A percentile compares a stretch with the other conserved stretches of the same genome.
These are phyloP conservation scores for Lemur catta DNA, from an alignment of 2,797 vertebrate genomes.

Conservation along the genomic window DNA sequence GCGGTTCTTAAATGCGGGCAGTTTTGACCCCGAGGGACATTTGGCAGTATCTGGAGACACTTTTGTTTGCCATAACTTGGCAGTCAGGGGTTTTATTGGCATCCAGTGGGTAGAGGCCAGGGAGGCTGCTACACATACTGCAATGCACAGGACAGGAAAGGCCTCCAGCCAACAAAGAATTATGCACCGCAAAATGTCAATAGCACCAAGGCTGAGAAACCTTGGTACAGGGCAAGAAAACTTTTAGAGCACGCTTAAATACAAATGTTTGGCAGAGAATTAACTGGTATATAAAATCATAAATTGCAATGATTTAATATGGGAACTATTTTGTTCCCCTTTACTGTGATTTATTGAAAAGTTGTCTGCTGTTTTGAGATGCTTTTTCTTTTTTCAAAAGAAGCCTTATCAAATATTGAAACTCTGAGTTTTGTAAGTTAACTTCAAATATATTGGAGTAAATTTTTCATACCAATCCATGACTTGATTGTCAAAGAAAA, in stretches of 20 bases:
- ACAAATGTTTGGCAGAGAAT: neutral
- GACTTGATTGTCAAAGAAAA: neutral
- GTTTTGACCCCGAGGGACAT: neutral
- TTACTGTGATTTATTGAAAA: neutral
- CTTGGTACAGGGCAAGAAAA: neutral
- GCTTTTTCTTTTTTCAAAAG: neutral
- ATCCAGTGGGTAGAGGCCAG: neutral
- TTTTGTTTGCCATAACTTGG: conserved; percentile 18
- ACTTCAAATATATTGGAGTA: neutral
- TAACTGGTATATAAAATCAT: neutral
- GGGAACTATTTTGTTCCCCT: neutral
- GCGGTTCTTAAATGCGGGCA: neutral
- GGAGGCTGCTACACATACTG: neutral
- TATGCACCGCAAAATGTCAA: neutral
- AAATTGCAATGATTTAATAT: neutral
- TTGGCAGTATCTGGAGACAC: neutral
- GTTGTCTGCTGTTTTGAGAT: neutral
- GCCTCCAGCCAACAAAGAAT: neutral
- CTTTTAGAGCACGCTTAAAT: neutral
- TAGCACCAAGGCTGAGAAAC: neutral
- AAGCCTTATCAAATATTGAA: neutral
- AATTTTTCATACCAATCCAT: neutral
- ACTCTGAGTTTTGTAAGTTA: neutral
- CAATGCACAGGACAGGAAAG: neutral
- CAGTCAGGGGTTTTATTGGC: neutral